Base-by-base conservation (phyloP, 2,113 vertebrate species). In the Sceloporus tristichus region DNA sequence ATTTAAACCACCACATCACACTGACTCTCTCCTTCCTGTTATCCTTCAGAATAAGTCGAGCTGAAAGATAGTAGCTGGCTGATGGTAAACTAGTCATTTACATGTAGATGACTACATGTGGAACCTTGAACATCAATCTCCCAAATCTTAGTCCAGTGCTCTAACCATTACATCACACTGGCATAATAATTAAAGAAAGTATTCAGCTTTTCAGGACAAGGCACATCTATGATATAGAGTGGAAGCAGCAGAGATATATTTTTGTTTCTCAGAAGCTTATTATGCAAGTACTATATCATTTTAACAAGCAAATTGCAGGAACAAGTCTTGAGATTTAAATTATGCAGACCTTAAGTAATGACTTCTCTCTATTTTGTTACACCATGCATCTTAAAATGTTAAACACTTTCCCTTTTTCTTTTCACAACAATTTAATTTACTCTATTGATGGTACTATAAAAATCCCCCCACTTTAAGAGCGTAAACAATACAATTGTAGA, bases 361-460 rank as follows among this genome's bases (percentile, higher is more conserved):
- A 14, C 62, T 82, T 68, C 13, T 48, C 9, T 48, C 62, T 40
- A 66, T 42, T 84, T n/a, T 19, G 53, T 62, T 62, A n/a, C 68
- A 84, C 62, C 29, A 25, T 86, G 8, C 18, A 78, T 40, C 27
- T 56, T 87, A 18, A 74, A 78, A 40, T 42, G 81, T 86, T 66
- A 65, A 11, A 16, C 71, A 25, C 68, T 40, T 62, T 65, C 62
- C 14, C n/a, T 34, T 16, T 56, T 13, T 21, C 40, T 29, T 48
- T n/a, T 23, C 21, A 10, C 56, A 6, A 5, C n/a, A 42, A 59
- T 82, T 85, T 9, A 71, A 84, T 85, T 85, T 95, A 87, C 75
- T 21, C 80, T n/a, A n/a, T 48, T 27, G 13, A 48, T 53, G 77
- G 78, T 19, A 23, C 23, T 42, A 87, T 10, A 75, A 21, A 88